phyloP scores from a whole-genome alignment of 1,140 invertebrate species.

The Hydropsyche tenuis region DNA sequence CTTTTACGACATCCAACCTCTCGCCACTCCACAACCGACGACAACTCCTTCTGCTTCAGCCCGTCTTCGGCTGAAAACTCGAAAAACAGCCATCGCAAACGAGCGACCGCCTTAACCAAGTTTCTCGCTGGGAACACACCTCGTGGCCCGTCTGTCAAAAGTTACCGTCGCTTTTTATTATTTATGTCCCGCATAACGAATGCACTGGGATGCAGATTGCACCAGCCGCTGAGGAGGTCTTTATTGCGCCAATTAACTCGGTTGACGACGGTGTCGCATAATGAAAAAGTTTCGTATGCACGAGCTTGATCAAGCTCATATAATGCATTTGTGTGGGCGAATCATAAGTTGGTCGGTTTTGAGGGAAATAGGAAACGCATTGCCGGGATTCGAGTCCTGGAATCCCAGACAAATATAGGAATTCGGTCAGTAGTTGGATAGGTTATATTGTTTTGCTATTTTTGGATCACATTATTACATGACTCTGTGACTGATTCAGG shows the following conservation, averaged over 20 bases:
- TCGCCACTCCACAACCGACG: background rate
- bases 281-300: constrained; percentile 4
- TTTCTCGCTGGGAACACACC: no score
- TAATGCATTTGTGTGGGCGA: no score
- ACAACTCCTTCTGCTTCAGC: background rate
- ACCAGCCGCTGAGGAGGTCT: background rate
- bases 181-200: background rate
- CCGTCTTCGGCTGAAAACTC: background rate
- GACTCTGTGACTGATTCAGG: no score
- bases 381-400: no score
- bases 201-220: constrained; percentile 7
- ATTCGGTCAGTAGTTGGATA: no score
- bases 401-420: no score
- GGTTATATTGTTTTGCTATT: no score
- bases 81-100: background rate
- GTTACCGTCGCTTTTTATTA: constrained; percentile 29
- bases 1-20: background rate
- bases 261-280: background rate
- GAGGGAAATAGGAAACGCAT: no score
- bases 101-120: background rate
- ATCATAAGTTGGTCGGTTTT: no score
- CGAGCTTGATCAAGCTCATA: no score
- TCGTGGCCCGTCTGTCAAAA: constrained; percentile 30
- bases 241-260: constrained; percentile 24
- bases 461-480: no score